Conservation (phyloP, 2,888 invertebrate genomes). For the Caenorhabditis sp. region DNA sequence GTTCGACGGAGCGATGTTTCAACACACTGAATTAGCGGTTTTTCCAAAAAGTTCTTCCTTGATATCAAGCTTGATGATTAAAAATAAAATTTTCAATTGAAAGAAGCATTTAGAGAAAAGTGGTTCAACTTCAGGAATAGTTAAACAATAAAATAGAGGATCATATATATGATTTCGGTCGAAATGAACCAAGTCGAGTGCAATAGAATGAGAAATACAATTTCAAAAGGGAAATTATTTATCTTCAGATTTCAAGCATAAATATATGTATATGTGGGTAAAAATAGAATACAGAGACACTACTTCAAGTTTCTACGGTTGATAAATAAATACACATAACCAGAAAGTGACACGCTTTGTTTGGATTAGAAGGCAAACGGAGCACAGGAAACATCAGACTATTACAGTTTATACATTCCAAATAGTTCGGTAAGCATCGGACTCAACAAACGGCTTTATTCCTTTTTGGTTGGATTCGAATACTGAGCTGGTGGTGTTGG, state of each 20-base stretch:
- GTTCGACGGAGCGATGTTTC: slow-evolving; percentile 19
- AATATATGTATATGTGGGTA: too few species aligned
- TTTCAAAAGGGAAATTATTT: too few species aligned
- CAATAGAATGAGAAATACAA: too few species aligned
- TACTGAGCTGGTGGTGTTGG: background rate
- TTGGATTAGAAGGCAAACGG: background rate
- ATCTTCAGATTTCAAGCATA: too few species aligned
- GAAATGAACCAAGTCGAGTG: too few species aligned
- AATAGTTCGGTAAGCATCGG: too few species aligned
- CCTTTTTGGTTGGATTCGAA: background rate
- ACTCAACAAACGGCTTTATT: background rate
- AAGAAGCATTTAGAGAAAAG: too few species aligned
- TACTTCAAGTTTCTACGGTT: background rate
- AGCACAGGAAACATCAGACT: background rate
- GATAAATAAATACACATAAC: slow-evolving; percentile 25
- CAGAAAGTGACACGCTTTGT: slow-evolving; percentile 22
- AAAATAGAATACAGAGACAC: too few species aligned
- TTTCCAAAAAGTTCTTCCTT: background rate
- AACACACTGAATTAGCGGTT: background rate
- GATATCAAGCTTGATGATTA: background rate
- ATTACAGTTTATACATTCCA: background rate
- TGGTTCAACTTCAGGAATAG: too few species aligned
- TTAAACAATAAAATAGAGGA: too few species aligned
- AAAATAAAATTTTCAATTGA: too few species aligned
- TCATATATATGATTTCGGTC: too few species aligned